A percentile compares a stretch with the other conserved stretches of the same genome.
Evolutionary conservation across 2,113 vertebrate species (phyloP).

Genomic region (Felis catus): F.catus_Fca126_mat1.0 CM031417.1:122519001-122519500

Average conservation of each 20-base stretch:
- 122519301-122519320: not conserved
- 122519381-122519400: too few relatives aligned
- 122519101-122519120: not conserved
- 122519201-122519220: not conserved
- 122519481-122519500: too few relatives aligned
- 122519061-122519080: not conserved
- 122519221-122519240: not conserved
- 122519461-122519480: too few relatives aligned
- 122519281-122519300: not conserved
- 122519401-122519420: too few relatives aligned
- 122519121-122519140: not conserved
- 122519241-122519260: not conserved
- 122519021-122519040: not conserved
- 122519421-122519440: too few relatives aligned
- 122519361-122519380: too few relatives aligned
- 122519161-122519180: not conserved
- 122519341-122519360: too few relatives aligned
- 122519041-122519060: not conserved
- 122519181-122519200: not conserved
- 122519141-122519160: not conserved
- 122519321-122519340: too few relatives aligned
- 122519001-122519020: not conserved
- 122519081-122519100: not conserved
- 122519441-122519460: too few relatives aligned
- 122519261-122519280: not conserved